Percentiles rank a stretch among this genome's conserved stretches.
These are phyloP conservation scores for Syngnathus scovelli DNA, from an alignment of 2,113 vertebrate species.

Conservation along the genomic window DNA sequence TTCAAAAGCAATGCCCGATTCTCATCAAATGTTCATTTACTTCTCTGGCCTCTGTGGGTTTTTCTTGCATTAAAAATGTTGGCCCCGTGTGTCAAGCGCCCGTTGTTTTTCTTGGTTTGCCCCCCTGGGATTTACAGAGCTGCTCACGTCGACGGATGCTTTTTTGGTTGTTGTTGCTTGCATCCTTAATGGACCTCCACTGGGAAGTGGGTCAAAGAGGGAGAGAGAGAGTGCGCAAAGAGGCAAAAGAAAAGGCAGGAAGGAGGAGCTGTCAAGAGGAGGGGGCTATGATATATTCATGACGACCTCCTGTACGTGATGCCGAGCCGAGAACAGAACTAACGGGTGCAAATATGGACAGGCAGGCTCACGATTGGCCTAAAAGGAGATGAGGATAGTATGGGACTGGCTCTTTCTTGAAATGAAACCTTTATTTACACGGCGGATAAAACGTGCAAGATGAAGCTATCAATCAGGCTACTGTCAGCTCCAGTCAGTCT, in stretches of 20 bases:
- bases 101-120: background rate
- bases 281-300: conserved; percentile 63
- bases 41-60: too few relatives aligned
- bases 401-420: background rate
- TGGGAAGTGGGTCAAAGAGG: conserved; percentile 50
- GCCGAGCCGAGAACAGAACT: too few relatives aligned
- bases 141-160: conserved; percentile 35
- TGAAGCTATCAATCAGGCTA: too few relatives aligned
- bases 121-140: conserved; percentile 14
- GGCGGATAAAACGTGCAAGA: too few relatives aligned
- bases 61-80: too few relatives aligned
- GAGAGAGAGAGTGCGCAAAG: conserved; percentile 18
- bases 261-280: conserved; percentile 18
- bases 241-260: conserved; percentile 26
- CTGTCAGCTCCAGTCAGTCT: background rate
- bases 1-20: too few relatives aligned
- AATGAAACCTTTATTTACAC: background rate
- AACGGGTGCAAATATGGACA: background rate
- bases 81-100: background rate
- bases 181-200: conserved; percentile 38
- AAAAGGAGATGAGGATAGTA: background rate
- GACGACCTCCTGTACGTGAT: conserved; percentile 25
- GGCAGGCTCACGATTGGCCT: background rate
- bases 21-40: too few relatives aligned
- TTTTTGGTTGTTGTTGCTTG: conserved; percentile 25